These are phyloP conservation scores for Holothuria glaberrima DNA, from an alignment of 35 echinoderm and acorn worm species.

Conservation along the genomic window DNA sequence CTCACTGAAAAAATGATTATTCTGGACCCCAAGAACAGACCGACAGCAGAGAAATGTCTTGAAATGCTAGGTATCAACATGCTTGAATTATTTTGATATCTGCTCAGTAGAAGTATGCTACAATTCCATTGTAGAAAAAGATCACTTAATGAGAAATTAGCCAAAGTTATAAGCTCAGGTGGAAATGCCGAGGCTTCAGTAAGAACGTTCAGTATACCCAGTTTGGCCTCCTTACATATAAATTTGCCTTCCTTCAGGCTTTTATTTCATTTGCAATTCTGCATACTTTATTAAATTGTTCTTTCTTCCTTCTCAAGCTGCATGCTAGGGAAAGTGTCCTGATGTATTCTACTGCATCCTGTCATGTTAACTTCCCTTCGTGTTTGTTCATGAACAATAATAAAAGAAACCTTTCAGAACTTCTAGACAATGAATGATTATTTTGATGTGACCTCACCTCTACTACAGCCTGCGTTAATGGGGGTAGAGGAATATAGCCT, in stretches of 20 bases:
- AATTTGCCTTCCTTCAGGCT: not conserved
- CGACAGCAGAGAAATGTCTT: not conserved
- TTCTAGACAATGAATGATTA: not conserved
- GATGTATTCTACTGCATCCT: not conserved
- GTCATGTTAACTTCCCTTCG: not conserved
- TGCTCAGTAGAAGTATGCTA: no score
- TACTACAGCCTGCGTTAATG: not conserved
- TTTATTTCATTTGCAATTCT: not conserved
- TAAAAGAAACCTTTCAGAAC: not conserved
- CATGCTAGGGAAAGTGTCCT: not conserved
- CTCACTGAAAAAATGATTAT: not conserved
- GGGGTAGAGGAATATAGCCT: not conserved
- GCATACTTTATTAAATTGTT: not conserved
- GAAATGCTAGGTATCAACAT: constrained; percentile 11
- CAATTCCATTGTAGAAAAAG: not conserved
- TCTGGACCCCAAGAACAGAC: constrained; percentile 13
- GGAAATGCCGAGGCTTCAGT: not conserved
- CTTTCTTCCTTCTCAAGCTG: not conserved
- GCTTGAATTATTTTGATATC: not conserved
- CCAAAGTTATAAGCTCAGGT: not conserved
- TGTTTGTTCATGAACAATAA: constrained; percentile 9
- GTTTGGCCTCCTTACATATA: not conserved
- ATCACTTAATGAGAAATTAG: not conserved
- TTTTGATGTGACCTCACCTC: not conserved
- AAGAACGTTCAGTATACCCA: not conserved